A percentile compares a stretch with the other conserved stretches of the same genome.
Conservation (phyloP, 2,113 vertebrate species). For the Phasianus colchicus region DNA sequence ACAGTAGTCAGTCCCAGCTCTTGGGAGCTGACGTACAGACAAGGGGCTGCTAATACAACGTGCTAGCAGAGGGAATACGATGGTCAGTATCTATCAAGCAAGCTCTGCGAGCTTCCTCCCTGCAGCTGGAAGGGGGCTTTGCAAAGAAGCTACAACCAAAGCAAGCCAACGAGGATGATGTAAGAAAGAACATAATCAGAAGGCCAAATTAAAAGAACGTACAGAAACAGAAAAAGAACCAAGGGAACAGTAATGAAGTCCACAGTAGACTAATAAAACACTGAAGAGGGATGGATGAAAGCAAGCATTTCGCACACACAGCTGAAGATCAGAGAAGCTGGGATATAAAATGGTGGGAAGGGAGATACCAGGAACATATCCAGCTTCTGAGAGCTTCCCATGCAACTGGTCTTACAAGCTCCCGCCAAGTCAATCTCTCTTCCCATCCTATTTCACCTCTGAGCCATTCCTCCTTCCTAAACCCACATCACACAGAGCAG, state of each 20-base stretch:
- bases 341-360: not conserved
- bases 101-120: not conserved
- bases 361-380: not conserved
- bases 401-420: conserved; percentile 41
- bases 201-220: not conserved
- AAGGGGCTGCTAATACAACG: not conserved
- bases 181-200: not conserved
- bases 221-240: not conserved
- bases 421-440: not conserved
- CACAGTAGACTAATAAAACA: not conserved
- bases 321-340: not conserved
- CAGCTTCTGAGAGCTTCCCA: not conserved
- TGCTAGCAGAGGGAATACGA: not conserved
- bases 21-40: not conserved
- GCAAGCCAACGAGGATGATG: not conserved
- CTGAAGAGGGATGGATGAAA: not conserved
- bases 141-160: not conserved
- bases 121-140: not conserved
- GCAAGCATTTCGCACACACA: not conserved
- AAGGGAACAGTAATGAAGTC: not conserved
- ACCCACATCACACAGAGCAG: conserved; percentile 25
- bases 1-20: not conserved
- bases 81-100: not conserved
- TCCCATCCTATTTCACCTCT: conserved; percentile 1
- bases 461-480: not conserved